Evolutionary conservation across 2,888 invertebrate species (phyloP), one percentile per base, ranked within the genome.

Genomic region (Drosophila anomelani): DNA sequence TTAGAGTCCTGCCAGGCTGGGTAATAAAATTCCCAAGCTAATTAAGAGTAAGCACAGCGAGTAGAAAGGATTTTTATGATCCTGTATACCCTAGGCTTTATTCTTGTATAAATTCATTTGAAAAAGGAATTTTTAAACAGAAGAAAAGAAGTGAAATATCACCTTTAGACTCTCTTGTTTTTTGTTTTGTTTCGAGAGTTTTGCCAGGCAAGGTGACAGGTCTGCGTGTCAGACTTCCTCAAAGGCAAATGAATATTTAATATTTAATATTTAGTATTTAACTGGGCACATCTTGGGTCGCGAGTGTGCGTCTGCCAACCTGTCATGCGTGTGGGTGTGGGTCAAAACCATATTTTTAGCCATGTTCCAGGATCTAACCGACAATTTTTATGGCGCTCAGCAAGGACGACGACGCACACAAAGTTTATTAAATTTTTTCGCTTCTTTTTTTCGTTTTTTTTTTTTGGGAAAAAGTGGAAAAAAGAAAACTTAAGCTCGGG

Each of bases 401-500:
- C 49, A 23, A 44, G 23, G 43, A 47, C 29, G 47, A 32, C 3
- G 29, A 29, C 29, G 20, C 59, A 63, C 62, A 63, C 39, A 70
- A 75, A 70, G 70, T 76, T 76, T 76, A 75, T 75, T 69, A 75
- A 73, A 60, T 64, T 64, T 60, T 64, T 73, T 59, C 43, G 23
- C 51, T 23, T 53, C 51, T 13, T 13, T 51, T 51, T 15, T 53
- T 39, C 4, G 23, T 32, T 54, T 54, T 54, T 36, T 38, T 47
- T 29, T 47, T 47, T 46, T 34, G 34, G 39, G 17, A 13, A 39
- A 51, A 53, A 34, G 23, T 32, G 26, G 51, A 43, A 51, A 20
- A 66, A 64, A 36, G 41, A 57, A 46, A 72, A 62, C 73, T 61
- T 75, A 69, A 69, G 69, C 69, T 41, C 9, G 32, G 32, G 49